Conservation (phyloP, 2,113 vertebrate genomes). For the Ifrita kowaldi region DNA sequence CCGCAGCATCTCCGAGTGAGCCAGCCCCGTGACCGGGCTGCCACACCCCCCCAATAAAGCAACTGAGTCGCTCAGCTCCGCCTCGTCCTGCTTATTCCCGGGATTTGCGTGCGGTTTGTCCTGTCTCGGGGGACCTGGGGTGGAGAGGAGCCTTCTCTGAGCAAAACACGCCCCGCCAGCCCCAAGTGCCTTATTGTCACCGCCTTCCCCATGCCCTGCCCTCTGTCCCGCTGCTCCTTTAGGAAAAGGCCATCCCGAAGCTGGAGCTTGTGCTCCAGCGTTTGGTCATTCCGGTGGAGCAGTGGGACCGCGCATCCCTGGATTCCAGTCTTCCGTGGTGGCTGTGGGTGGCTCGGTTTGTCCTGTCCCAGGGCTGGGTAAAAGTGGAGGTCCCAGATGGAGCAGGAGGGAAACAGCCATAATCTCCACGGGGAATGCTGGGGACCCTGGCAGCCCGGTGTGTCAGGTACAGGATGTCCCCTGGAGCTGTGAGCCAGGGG, state of each 20-base stretch:
- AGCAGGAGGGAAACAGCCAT: not conserved
- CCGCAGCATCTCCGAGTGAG: constrained; percentile 77
- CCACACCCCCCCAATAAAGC: constrained; percentile 45
- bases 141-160: not conserved
- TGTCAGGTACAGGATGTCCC: not conserved
- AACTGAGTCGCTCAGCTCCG: constrained; percentile 32
- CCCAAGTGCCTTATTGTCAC: rapidly evolving
- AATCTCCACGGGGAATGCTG: not conserved
- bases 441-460: rapidly evolving
- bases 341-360: not conserved
- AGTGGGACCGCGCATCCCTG: rapidly evolving
- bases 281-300: not conserved
- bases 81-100: not conserved
- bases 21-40: rapidly evolving
- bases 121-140: too few relatives aligned
- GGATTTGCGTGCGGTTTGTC: rapidly evolving
- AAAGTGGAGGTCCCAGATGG: rapidly evolving
- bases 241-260: not conserved
- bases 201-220: not conserved
- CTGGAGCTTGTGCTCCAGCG: not conserved
- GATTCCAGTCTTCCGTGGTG: not conserved
- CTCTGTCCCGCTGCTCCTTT: not conserved
- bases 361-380: rapidly evolving
- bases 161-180: rapidly evolving
- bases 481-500: not conserved